Evolutionary conservation across 2,888 invertebrate species (phyloP), one percentile per base, ranked within the genome.

Genomic region (Ectemnius cavifrons): DNA sequence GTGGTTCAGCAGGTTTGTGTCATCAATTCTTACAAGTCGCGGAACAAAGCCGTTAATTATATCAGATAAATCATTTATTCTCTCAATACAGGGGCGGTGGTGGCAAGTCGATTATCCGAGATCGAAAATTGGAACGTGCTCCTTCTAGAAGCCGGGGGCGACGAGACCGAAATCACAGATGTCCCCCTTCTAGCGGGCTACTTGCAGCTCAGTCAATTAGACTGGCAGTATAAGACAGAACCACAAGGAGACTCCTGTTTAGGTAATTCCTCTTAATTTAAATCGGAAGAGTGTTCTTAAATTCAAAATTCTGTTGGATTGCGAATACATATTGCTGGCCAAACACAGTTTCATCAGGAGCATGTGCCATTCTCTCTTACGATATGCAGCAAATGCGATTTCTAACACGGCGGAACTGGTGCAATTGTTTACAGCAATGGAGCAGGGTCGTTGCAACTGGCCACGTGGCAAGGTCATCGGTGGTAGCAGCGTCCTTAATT

Each of bases 161-260:
- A 97, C 91, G 97, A 97, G 91, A 97, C 97, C 0, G 97, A 97
- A 91, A 95, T 97, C 85, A 96, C 97, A 0, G 97, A 97, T 86
- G 97, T 97, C 1, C 97, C 97, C 0, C 92, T 97, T 2, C 93
- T 97, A 88, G 97, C 97, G 0, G 97, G 96, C 0, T 97, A 97
- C 87, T 91, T 97, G 67, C 97, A 97, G 90, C 92, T 97, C 11
- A 97, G 96, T 77, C 94, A 96, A 88, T 92, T 97, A 65, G 98
- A 98, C 89, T 98, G 97, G 98, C 95, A 96, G 87, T 98, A 97
- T 90, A 97, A 97, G 91, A 97, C 97, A 1, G 97, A 98, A 88
- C 97, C 97, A 0, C 95, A 96, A 85, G 95, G 95, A 57, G 95
- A 94, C 4, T 93, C 94, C 16, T 97, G 97, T 89, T 92, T 97